phyloP scores from a whole-genome alignment of 2,888 invertebrate genomes.

The Heliconius hortense region DNA sequence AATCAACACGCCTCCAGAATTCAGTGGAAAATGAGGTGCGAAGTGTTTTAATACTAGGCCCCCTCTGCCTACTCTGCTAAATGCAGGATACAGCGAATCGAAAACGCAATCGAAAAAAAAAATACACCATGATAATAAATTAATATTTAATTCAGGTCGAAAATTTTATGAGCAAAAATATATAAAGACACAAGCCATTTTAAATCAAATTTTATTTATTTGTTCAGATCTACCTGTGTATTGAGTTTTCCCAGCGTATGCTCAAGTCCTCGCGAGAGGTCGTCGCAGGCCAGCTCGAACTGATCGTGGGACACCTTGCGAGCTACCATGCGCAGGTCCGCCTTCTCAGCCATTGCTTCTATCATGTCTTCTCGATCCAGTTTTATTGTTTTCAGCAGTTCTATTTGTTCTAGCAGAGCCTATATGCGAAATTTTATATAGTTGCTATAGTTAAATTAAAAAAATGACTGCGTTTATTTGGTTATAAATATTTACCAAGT shows the following conservation, averaged over 20 bases:
- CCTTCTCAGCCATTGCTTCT: conserved; percentile 88
- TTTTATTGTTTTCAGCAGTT: conserved; percentile 84
- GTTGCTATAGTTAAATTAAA: not conserved
- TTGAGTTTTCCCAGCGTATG: conserved; percentile 84
- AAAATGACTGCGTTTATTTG: too few relatives aligned
- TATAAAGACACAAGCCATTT: not conserved
- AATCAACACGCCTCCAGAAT: too few relatives aligned
- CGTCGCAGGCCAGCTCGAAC: conserved; percentile 86
- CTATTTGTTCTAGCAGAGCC: conserved; percentile 85
- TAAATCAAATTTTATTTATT: not conserved
- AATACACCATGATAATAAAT: too few relatives aligned
- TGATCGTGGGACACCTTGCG: conserved; percentile 88
- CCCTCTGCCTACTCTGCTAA: too few relatives aligned
- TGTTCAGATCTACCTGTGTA: conserved; percentile 67
- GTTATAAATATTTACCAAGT: too few relatives aligned
- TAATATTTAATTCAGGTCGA: too few relatives aligned
- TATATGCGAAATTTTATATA: conserved; percentile 47
- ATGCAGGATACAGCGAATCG: too few relatives aligned
- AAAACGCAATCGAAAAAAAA: too few relatives aligned
- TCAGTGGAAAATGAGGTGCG: too few relatives aligned
- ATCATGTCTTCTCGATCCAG: conserved; percentile 87
- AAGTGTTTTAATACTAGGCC: too few relatives aligned
- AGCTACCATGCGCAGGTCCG: conserved; percentile 85
- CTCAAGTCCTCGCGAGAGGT: conserved; percentile 84
- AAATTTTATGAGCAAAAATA: too few relatives aligned